A percentile compares a stretch with the other conserved stretches of the same genome.
Conservation (phyloP, 2,113 vertebrate genomes). For the Dolichallabes microphthalmus region DNA sequence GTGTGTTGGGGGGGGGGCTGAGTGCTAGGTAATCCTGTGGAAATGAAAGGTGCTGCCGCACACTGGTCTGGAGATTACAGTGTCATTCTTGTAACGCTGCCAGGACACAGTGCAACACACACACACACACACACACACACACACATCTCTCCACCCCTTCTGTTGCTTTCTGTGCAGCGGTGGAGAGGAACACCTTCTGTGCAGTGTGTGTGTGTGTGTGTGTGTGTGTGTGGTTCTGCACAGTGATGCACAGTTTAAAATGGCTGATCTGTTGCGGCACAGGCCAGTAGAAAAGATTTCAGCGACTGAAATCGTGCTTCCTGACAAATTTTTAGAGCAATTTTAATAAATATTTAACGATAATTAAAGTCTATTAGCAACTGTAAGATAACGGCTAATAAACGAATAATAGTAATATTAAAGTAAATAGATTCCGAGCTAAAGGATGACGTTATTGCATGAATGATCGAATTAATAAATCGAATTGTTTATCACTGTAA, state of each 20-base stretch:
- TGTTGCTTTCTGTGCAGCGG: slow-evolving; percentile 45
- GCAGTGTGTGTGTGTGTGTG: not conserved
- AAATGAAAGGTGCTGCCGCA: slow-evolving; percentile 78
- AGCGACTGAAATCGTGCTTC: not conserved
- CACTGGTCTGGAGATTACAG: slow-evolving; percentile 74
- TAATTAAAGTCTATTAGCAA: not conserved
- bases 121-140: slow-evolving; percentile 52
- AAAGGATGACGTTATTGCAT: not conserved
- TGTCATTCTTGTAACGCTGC: slow-evolving; percentile 65
- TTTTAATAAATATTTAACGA: not conserved
- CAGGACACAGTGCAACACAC: slow-evolving; percentile 58
- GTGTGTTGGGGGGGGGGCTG: slow-evolving; percentile 35
- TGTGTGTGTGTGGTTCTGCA: not conserved
- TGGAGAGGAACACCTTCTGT: slow-evolving; percentile 26
- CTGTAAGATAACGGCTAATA: not conserved
- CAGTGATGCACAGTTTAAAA: not conserved
- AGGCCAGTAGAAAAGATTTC: not conserved
- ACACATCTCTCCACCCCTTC: slow-evolving; percentile 37
- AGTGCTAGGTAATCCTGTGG: slow-evolving; percentile 70
- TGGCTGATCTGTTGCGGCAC: not conserved
- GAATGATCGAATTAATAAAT: not conserved
- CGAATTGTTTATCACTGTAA: not conserved
- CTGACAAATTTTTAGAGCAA: not conserved
- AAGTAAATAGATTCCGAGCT: not conserved
- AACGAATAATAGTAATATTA: not conserved